Conservation (phyloP, 1,140 invertebrate species). For the Belonocnema kinseyi region DNA sequence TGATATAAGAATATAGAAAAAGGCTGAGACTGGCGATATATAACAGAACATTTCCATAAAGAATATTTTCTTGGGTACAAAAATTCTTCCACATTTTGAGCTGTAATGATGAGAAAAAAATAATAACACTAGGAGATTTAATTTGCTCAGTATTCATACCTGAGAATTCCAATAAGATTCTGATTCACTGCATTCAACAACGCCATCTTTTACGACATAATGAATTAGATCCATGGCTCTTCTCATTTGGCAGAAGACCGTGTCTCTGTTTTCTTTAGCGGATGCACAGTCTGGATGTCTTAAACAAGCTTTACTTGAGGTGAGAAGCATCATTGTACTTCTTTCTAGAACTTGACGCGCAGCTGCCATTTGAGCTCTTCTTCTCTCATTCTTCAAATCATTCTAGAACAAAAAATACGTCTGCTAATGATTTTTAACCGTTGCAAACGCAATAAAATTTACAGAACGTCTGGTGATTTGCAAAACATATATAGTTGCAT, state of each 20-base stretch:
- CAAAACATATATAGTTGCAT: too few relatives aligned
- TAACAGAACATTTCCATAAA: too few relatives aligned
- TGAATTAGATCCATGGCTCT: slow-evolving; percentile 98
- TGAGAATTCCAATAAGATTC: slow-evolving; percentile 73
- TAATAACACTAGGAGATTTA: too few relatives aligned
- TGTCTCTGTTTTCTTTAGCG: slow-evolving; percentile 95
- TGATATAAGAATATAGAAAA: too few relatives aligned
- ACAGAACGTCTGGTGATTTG: too few relatives aligned
- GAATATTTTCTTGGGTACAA: too few relatives aligned
- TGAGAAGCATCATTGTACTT: slow-evolving; percentile 98
- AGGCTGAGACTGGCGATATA: too few relatives aligned
- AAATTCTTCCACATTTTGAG: too few relatives aligned
- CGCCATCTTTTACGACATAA: slow-evolving; percentile 96
- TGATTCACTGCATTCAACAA: slow-evolving; percentile 80
- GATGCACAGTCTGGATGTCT: slow-evolving; percentile 95
- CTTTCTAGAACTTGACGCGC: slow-evolving; percentile 95
- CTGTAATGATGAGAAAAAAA: too few relatives aligned
- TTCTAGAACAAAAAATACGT: slow-evolving; percentile 75
- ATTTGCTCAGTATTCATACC: slow-evolving; percentile 48
- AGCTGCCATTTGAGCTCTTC: slow-evolving; percentile 96
- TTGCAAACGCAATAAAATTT: too few relatives aligned
- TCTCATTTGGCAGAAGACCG: slow-evolving; percentile 98
- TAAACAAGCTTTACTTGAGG: slow-evolving; percentile 96
- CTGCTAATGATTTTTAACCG: background rate
- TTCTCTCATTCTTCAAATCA: slow-evolving; percentile 95